Base-by-base conservation (phyloP, 2,113 vertebrate species). In the Acrocephalus arundinaceus region DNA sequence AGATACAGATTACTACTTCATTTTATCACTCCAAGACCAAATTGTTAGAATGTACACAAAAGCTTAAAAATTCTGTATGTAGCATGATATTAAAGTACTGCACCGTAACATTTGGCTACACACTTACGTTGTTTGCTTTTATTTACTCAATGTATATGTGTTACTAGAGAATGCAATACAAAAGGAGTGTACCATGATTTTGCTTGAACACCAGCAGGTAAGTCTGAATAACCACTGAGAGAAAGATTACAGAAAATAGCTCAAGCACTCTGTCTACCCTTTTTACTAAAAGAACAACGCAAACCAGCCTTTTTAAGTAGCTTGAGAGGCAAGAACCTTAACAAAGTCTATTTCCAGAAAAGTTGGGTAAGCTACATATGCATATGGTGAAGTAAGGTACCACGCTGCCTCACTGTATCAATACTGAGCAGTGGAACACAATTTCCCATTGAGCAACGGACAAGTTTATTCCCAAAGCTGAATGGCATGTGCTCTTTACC, bases 361-460 rank as follows among this genome's bases (percentile, higher is more conserved):
- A 76, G 46, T 1, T 1, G 2, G 22, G 51, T 46, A 48, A 84
- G 28, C 12, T 45, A 27, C 2, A 2, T 17, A 25, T 18, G 73
- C 15, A 6, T 20, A 35, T 30, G 0, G 6, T 45, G 33, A 80
- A 68, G 58, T 8, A 0, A 0, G 0, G 17, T 23, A 39, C 28
- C 22, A 25, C 5, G 12, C 41, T 90, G 71, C 39, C 85, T 66
- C 71, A 18, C n/a, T 52, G 14, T 19, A 24, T 70, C 37, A 66
- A 48, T 24, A 41, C 4, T 5, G 2, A 68, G 71, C 28, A 31
- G 46, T 28, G 22, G 35, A 85, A 62, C 4, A 62, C 24, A 74
- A 39, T 8, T 72, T 37, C 15, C 15, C 59, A 41, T 19, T 1
- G 2, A 68, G 33, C 2, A 11, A 46, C 30, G 39, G 22, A 12